Percentiles rank a stretch among this genome's conserved stretches.
These are phyloP conservation scores for Onchidella celtica DNA, from an alignment of 2,888 invertebrate genomes.

Conservation along the genomic window DNA sequence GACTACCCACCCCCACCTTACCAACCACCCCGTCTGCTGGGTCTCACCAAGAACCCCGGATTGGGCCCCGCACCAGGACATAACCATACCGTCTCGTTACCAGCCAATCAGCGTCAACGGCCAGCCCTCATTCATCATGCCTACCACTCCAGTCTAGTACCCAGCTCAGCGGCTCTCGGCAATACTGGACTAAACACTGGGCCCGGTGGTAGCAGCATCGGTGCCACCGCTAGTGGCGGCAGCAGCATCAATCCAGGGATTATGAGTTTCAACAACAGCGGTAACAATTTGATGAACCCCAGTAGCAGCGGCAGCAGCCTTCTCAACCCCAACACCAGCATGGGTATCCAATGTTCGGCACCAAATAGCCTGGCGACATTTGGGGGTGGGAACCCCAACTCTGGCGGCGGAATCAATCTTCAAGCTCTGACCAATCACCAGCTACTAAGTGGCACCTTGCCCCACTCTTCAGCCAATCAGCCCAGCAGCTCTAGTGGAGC, in stretches of 20 bases:
- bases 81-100: slow-evolving; percentile 55
- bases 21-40: slow-evolving; percentile 65
- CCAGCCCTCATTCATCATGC: slow-evolving; percentile 42
- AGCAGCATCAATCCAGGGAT: slow-evolving; percentile 30
- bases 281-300: slow-evolving; percentile 15
- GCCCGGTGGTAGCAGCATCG: slow-evolving; percentile 25
- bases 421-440: slow-evolving; percentile 30
- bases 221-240: slow-evolving; percentile 18
- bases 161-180: slow-evolving; percentile 44
- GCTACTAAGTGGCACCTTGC: slow-evolving; percentile 18
- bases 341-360: slow-evolving; percentile 23
- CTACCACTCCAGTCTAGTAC: slow-evolving; percentile 49
- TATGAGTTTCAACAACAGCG: slow-evolving; percentile 31
- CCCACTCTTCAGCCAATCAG: slow-evolving; percentile 17
- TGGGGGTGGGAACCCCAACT: slow-evolving; percentile 11
- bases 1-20: slow-evolving; percentile 75
- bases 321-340: not conserved
- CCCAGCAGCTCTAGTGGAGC: slow-evolving; percentile 23
- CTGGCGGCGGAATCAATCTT: slow-evolving; percentile 35
- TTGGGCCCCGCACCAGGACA: slow-evolving; percentile 41
- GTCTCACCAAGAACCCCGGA: slow-evolving; percentile 37
- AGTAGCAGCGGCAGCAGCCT: not conserved
- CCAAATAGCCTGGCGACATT: slow-evolving; percentile 30
- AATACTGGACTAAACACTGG: slow-evolving; percentile 18
- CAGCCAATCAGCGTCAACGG: slow-evolving; percentile 52